phyloP scores from a whole-genome alignment of 2,888 invertebrate genomes.

The Lagria hirta region DNA sequence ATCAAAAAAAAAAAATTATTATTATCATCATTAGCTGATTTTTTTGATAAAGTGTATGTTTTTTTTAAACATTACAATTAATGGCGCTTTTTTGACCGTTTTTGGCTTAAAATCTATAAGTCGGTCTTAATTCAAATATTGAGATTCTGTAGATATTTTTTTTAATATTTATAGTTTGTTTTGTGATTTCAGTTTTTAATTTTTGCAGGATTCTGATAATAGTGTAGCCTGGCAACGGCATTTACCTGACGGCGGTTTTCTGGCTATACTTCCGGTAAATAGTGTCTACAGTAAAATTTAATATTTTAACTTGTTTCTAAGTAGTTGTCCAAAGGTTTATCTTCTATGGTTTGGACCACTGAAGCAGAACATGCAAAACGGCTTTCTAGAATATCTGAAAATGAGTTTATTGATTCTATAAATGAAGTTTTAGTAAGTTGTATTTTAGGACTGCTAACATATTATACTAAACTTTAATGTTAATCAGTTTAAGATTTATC shows the following conservation, averaged over 20 bases:
- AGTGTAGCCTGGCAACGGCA: slow-evolving; percentile 96
- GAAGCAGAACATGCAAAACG: slow-evolving; percentile 72
- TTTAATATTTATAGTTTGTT: too few species aligned
- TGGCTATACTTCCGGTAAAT: slow-evolving; percentile 84
- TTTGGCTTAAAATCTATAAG: too few species aligned
- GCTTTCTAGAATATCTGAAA: slow-evolving; percentile 68
- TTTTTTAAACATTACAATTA: too few species aligned
- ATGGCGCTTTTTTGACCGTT: too few species aligned
- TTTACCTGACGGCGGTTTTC: slow-evolving; percentile 79
- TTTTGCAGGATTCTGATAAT: slow-evolving; percentile 65
- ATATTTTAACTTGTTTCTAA: slow-evolving; percentile 27
- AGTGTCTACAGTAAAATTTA: slow-evolving; percentile 1
- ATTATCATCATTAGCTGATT: too few species aligned
- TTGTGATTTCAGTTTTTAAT: too few species aligned
- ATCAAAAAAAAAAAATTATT: too few species aligned
- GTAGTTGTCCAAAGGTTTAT: slow-evolving; percentile 68
- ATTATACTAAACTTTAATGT: too few species aligned
- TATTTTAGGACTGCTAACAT: slow-evolving; percentile 7
- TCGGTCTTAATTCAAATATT: too few species aligned
- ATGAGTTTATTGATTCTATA: slow-evolving; percentile 76
- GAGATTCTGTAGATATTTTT: too few species aligned
- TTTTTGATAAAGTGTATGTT: too few species aligned
- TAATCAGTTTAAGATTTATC: slow-evolving; percentile 66
- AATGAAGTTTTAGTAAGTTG: slow-evolving; percentile 17
- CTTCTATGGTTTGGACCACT: slow-evolving; percentile 95